Evolutionary conservation across 2,797 vertebrate species (phyloP).

Genomic region (Micropoecilia bifurca): DNA sequence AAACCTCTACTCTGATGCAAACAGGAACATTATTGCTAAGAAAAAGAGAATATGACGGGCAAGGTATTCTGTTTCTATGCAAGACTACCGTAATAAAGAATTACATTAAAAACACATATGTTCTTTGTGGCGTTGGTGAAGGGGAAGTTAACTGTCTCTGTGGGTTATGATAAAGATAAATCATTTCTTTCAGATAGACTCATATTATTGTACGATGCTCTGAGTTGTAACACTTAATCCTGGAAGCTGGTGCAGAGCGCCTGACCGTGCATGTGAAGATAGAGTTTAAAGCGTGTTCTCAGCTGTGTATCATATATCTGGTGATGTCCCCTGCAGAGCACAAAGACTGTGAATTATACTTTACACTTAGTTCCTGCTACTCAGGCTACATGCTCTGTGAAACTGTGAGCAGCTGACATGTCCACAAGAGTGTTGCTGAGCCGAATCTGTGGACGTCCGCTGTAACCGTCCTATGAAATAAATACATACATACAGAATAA

Average conservation of each 20-base stretch:
- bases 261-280: constrained; percentile 14
- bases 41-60: not conserved
- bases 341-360: constrained; percentile 53
- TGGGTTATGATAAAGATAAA: constrained; percentile 42
- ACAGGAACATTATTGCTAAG: not conserved
- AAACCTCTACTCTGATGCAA: not conserved
- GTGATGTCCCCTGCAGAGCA: constrained; percentile 33
- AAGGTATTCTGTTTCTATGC: not conserved
- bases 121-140: constrained; percentile 9
- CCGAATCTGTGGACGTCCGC: constrained; percentile 33
- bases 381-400: constrained; percentile 38
- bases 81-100: not conserved
- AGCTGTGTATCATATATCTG: constrained; percentile 42
- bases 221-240: constrained; percentile 6
- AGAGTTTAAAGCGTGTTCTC: constrained; percentile 35
- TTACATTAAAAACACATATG: not conserved
- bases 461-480: constrained; percentile 15
- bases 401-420: constrained; percentile 36
- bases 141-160: constrained; percentile 19
- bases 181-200: constrained; percentile 37
- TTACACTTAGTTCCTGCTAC: constrained; percentile 48
- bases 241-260: constrained; percentile 23
- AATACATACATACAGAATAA: not conserved
- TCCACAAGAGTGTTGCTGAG: constrained; percentile 27
- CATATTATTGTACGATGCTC: constrained; percentile 14